Base-by-base conservation (phyloP, 2,797 vertebrate genomes). In the Pelobates cultripes region DNA sequence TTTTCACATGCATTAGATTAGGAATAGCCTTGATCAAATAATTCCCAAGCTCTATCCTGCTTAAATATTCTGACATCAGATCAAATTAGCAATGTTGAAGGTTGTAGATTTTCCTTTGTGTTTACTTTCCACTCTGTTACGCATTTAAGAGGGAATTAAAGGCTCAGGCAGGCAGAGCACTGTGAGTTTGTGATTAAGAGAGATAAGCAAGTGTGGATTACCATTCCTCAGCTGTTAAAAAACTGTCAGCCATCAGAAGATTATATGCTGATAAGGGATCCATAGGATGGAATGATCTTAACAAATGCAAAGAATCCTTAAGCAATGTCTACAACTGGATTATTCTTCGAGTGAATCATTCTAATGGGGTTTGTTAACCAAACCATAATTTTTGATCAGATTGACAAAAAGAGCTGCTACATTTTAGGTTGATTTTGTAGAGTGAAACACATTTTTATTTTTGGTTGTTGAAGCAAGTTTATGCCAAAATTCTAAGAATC, bases 1-100 rank as follows among this genome's bases (percentile, higher is more conserved):
- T 88, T 89, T 92, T 90, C 89, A 88, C 90, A 88, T 88, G 88
- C 90, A 91, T 91, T 90, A 90, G 90, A 92, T 91, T 92, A 92
- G 92, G 91, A 93, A 85, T 90, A 88, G 87, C 86, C 82, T 73
- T 87, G 90, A 93, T 93, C 91, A 93, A 91, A 91, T 93, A 90
- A 93, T 92, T 92, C 89, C 86, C 88, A 89, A 89, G 88, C 91
- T 88, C 81, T 91, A 55, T 85, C 88, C 92, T 90, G 85, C 88
- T 94, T 91, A 93, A 93, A 90, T 92, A 94, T 94, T 93, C 93
- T 92, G 92, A 93, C 92, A 94, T 94, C 90, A 93, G 90, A 91
- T 89, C 89, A 94, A 94, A 95, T 94, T 94, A 94, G 93, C 92
- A 89, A 89, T 85, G 89, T 91, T 89, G 91, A 92, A 91, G 89